These are phyloP conservation scores for Trochalopteron elliotii DNA, from an alignment of 2,113 vertebrate species.

Conservation along the genomic window DNA sequence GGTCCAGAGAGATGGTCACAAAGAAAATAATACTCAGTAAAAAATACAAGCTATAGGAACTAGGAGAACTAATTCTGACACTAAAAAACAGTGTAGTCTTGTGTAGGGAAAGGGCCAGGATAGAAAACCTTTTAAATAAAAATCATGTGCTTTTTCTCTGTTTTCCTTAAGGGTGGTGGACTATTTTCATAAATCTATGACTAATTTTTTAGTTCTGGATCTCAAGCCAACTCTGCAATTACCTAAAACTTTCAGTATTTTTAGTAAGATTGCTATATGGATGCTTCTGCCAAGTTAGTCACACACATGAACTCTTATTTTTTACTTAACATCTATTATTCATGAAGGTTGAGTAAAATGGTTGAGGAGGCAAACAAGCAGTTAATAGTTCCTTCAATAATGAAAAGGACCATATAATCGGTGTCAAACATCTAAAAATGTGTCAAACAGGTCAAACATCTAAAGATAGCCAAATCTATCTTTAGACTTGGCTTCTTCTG, in stretches of 20 bases:
- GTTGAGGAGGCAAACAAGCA: background rate
- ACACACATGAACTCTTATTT: background rate
- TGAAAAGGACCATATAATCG: background rate
- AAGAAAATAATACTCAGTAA: background rate
- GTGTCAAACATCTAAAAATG: background rate
- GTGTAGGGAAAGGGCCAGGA: background rate
- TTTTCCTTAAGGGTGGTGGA: background rate
- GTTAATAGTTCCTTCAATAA: background rate
- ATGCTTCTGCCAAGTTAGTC: background rate
- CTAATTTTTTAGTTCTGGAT: slow-evolving; percentile 4
- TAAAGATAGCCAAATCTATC: background rate
- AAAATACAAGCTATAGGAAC: background rate
- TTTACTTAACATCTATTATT: background rate
- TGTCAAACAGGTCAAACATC: background rate
- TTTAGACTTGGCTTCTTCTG: background rate
- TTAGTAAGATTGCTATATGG: background rate
- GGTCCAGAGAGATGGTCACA: background rate
- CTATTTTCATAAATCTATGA: slow-evolving; percentile 8
- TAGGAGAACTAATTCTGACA: background rate
- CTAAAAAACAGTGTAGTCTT: background rate
- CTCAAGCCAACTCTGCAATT: background rate
- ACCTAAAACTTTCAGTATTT: slow-evolving; percentile 6
- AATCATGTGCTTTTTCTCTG: slow-evolving; percentile 3
- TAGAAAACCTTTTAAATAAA: background rate
- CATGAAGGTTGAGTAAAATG: background rate